phyloP scores from a whole-genome alignment of 2,797 vertebrate genomes.

The Microctenopoma steveboyesi region DNA sequence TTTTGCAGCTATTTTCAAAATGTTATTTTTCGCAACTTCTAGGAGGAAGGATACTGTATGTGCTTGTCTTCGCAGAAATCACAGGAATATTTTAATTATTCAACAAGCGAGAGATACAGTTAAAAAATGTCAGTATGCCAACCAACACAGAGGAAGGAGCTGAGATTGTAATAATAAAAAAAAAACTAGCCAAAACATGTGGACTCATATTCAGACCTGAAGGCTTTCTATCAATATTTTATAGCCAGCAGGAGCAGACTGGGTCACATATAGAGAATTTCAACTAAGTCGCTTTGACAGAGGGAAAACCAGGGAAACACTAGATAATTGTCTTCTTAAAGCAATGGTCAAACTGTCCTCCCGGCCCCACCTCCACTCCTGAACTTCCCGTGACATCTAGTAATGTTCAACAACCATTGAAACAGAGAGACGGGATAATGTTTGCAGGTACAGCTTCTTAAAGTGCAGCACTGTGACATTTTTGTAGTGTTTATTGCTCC shows the following conservation, averaged over 20 bases:
- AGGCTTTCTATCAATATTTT: slow-evolving; percentile 68
- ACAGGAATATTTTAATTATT: no score
- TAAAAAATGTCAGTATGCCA: background rate
- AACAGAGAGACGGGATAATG: slow-evolving; percentile 12
- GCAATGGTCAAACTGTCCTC: slow-evolving; percentile 20
- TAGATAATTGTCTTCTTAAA: slow-evolving; percentile 41
- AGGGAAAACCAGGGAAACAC: slow-evolving; percentile 26
- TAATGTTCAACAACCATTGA: slow-evolving; percentile 7
- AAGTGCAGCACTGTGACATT: slow-evolving; percentile 27
- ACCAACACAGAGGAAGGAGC: slow-evolving; percentile 9
- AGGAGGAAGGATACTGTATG: no score
- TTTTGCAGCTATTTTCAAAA: no score
- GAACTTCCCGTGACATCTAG: background rate
- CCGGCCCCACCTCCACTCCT: background rate
- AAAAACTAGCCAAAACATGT: slow-evolving; percentile 25
- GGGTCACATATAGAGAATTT: slow-evolving; percentile 55
- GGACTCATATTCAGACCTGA: slow-evolving; percentile 51
- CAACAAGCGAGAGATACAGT: no score
- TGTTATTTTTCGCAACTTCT: no score
- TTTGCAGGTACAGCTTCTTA: slow-evolving; percentile 7
- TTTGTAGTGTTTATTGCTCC: slow-evolving; percentile 35
- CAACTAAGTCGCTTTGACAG: slow-evolving; percentile 28
- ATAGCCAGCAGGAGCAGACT: slow-evolving; percentile 49
- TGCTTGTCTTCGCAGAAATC: no score
- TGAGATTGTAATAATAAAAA: slow-evolving; percentile 29